Conservation (phyloP, 2,797 vertebrate genomes). For the Apodemus agrarius region DNA sequence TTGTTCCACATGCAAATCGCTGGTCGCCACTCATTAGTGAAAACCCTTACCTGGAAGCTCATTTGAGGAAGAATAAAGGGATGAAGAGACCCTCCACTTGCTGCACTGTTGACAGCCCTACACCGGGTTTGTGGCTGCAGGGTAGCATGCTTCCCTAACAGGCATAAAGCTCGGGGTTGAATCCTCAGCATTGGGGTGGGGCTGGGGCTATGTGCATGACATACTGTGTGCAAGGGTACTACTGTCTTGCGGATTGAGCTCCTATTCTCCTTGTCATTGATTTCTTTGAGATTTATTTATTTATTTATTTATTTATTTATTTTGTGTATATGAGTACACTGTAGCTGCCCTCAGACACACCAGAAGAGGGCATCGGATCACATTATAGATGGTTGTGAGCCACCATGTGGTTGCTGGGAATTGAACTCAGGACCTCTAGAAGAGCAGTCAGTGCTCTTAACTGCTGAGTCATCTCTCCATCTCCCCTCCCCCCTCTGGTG, state of each 20-base stretch:
- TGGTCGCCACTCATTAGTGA: not conserved
- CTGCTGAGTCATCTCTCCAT: too few relatives aligned
- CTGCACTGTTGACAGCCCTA: not conserved
- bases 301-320: too few relatives aligned
- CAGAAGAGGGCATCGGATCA: too few relatives aligned
- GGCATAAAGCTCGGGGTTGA: not conserved
- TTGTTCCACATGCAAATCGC: not conserved
- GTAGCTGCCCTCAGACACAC: too few relatives aligned
- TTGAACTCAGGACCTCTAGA: too few relatives aligned
- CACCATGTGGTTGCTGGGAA: too few relatives aligned
- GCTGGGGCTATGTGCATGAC: accelerated
- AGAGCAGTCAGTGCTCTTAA: too few relatives aligned
- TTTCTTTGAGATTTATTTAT: too few relatives aligned
- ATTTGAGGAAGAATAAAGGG: not conserved
- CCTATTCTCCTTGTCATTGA: not conserved
- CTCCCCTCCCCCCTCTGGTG: too few relatives aligned
- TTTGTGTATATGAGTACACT: too few relatives aligned
- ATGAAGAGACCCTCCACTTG: not conserved
- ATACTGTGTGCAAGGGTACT: not conserved
- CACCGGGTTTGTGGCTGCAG: not conserved
- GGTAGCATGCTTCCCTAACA: not conserved
- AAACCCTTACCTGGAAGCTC: not conserved
- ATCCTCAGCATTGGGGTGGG: too few relatives aligned
- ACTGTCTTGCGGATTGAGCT: not conserved
- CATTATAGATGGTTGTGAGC: too few relatives aligned